These are phyloP conservation scores for Odocoileus hemionus DNA, from an alignment of 2,113 vertebrate genomes.

Conservation along the genomic window DNA sequence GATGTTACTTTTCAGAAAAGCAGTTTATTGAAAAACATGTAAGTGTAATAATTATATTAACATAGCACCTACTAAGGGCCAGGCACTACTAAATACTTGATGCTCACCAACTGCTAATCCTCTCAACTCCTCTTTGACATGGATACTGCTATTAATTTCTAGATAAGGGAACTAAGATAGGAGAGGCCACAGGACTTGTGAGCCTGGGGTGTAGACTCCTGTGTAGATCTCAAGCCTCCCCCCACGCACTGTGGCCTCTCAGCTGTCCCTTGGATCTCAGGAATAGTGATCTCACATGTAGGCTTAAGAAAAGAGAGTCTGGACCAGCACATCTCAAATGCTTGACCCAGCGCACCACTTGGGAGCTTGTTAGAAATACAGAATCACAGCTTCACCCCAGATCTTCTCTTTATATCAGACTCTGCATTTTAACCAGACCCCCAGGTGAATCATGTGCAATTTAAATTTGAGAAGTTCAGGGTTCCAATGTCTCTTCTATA, in stretches of 20 bases:
- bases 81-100: not conserved
- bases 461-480: not conserved
- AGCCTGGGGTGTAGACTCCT: not conserved
- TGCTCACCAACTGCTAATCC: not conserved
- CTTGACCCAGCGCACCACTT: not conserved
- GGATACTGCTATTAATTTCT: not conserved
- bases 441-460: not conserved
- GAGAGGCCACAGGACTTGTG: not conserved
- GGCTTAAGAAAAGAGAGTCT: not conserved
- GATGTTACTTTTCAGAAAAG: not conserved
- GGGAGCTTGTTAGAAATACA: not conserved
- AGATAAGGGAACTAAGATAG: not conserved
- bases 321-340: not conserved
- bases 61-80: not conserved
- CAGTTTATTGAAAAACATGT: not conserved
- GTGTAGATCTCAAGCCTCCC: not conserved
- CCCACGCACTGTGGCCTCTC: not conserved
- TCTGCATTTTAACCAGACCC: not conserved
- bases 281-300: not conserved
- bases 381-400: not conserved
- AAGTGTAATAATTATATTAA: not conserved
- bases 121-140: not conserved
- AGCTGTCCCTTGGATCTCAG: not conserved
- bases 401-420: not conserved
- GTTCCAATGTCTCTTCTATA: fast-evolving